Conservation (phyloP, 2,888 invertebrate genomes). For the Muscina levida region DNA sequence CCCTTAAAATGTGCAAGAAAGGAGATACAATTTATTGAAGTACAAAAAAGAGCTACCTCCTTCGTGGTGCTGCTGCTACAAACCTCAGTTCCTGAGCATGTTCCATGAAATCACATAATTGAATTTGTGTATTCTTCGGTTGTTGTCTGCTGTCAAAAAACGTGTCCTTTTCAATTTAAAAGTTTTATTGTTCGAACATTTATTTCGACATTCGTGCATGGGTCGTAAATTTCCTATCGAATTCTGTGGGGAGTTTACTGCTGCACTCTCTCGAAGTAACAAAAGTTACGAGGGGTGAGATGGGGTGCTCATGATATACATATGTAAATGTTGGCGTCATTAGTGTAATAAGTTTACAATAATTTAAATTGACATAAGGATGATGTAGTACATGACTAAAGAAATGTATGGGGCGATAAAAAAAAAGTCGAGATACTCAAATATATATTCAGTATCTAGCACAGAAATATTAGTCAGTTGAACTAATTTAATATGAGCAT, state of each 20-base stretch:
- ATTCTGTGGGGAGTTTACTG: constrained; percentile 2
- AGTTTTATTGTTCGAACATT: constrained; percentile 16
- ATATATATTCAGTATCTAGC: too few relatives aligned
- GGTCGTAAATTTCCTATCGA: constrained; percentile 1
- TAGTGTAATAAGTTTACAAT: too few relatives aligned
- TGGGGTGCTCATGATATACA: constrained; percentile 3
- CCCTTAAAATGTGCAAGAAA: neutral
- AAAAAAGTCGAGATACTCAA: too few relatives aligned
- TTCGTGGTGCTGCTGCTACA: neutral
- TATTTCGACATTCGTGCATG: neutral
- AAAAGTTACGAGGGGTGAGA: neutral
- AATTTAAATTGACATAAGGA: too few relatives aligned
- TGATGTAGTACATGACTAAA: too few relatives aligned
- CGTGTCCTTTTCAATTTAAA: constrained; percentile 40
- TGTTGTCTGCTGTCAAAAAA: constrained; percentile 34
- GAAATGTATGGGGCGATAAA: too few relatives aligned
- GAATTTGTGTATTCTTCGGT: constrained; percentile 28
- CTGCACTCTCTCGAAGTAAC: too few relatives aligned
- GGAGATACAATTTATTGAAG: too few relatives aligned
- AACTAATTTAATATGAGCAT: too few relatives aligned
- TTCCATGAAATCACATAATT: constrained; percentile 29
- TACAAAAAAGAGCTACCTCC: neutral
- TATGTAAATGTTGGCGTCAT: too few relatives aligned
- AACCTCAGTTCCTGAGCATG: constrained; percentile 10
- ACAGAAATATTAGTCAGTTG: too few relatives aligned